A percentile compares a stretch with the other conserved stretches of the same genome.
Conservation (phyloP, 2,888 invertebrate species). For the Creontiades dilutus region DNA sequence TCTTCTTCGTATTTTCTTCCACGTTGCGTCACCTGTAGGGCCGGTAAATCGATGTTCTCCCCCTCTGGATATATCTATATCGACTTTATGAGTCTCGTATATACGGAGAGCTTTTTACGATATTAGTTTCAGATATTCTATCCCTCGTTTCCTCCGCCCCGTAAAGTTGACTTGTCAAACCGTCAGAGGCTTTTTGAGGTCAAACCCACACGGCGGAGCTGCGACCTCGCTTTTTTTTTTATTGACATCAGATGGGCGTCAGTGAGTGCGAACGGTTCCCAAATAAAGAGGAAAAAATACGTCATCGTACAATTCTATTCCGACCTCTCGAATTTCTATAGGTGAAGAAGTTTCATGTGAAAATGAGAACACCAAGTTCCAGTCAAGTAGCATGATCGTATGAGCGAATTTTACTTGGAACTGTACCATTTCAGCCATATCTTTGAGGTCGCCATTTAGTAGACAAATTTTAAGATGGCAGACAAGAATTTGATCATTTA, state of each 20-base stretch:
- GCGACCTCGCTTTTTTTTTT: background rate
- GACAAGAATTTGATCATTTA: no score
- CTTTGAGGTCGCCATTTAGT: no score
- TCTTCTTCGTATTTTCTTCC: background rate
- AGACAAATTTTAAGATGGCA: no score
- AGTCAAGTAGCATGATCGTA: no score
- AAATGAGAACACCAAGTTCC: no score
- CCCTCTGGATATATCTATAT: background rate
- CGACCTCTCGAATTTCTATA: no score
- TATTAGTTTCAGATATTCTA: constrained; percentile 23
- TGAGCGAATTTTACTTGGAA: no score
- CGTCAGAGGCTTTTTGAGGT: constrained; percentile 8
- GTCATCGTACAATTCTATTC: background rate
- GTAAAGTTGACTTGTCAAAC: constrained; percentile 12
- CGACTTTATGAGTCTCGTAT: background rate
- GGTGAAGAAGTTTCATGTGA: no score
- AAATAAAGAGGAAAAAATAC: background rate
- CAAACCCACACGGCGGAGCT: background rate
- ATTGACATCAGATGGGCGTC: background rate
- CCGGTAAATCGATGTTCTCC: background rate
- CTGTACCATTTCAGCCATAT: no score
- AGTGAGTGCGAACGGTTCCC: background rate
- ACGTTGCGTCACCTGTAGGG: background rate
- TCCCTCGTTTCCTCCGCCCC: no score
- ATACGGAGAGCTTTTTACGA: background rate